A percentile compares a stretch with the other conserved stretches of the same genome.
Conservation (phyloP, 1,140 invertebrate genomes). For the Drosophila asahinai region DNA sequence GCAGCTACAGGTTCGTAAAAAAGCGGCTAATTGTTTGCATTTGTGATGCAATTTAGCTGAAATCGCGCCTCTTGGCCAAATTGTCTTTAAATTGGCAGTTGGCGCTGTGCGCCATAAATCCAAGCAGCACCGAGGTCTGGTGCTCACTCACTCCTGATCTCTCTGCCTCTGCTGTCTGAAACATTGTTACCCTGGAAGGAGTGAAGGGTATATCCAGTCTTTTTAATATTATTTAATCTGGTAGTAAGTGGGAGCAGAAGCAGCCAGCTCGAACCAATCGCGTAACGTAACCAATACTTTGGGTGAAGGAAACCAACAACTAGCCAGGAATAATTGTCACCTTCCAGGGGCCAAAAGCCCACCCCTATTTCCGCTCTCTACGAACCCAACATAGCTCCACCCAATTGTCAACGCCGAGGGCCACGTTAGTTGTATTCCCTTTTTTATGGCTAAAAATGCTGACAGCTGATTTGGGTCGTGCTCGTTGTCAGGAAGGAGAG, state of each 20-base stretch:
- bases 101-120: slow-evolving; percentile 76
- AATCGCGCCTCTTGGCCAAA: slow-evolving; percentile 82
- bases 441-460: slow-evolving; percentile 42
- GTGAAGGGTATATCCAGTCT: neutral
- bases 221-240: neutral
- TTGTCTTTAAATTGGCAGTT: slow-evolving; percentile 84
- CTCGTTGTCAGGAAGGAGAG: slow-evolving; percentile 1
- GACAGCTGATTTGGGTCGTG: slow-evolving; percentile 68
- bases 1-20: neutral
- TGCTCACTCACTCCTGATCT: neutral
- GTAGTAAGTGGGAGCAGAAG: neutral
- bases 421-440: slow-evolving; percentile 8
- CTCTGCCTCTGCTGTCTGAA: neutral
- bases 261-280: slow-evolving; percentile 16
- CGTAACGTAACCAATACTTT: slow-evolving; percentile 45
- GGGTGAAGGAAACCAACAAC: slow-evolving; percentile 26
- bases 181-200: slow-evolving; percentile 9
- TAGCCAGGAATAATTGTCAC: slow-evolving; percentile 42
- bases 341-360: slow-evolving; percentile 22
- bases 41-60: slow-evolving; percentile 74
- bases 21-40: slow-evolving; percentile 69
- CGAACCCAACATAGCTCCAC: slow-evolving; percentile 15
- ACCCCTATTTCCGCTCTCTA: neutral
- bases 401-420: slow-evolving; percentile 52
- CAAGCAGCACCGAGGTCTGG: slow-evolving; percentile 59